phyloP scores from a whole-genome alignment of 2,888 invertebrate species.

The Polymixis flavicincta region DNA sequence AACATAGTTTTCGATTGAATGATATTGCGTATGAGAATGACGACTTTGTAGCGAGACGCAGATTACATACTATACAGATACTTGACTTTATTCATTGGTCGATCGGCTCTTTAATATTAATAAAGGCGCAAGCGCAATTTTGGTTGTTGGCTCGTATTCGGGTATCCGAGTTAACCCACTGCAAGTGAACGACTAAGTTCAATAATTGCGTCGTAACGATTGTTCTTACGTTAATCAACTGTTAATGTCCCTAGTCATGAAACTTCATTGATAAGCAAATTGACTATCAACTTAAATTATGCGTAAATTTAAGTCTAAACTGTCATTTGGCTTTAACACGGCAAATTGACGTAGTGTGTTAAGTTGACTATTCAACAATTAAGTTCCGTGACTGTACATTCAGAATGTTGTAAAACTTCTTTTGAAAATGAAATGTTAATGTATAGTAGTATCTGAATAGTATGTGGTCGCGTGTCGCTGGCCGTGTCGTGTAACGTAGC shows the following conservation, averaged over 20 bases:
- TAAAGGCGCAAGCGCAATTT: neutral
- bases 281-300: too few relatives aligned
- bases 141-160: neutral
- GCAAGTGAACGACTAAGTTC: neutral
- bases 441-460: constrained; percentile 20
- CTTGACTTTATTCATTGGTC: constrained; percentile 1
- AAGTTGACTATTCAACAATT: too few relatives aligned
- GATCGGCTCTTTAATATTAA: neutral
- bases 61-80: constrained; percentile 28
- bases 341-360: neutral
- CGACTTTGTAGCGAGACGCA: neutral
- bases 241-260: neutral
- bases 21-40: constrained; percentile 18
- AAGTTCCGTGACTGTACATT: too few relatives aligned
- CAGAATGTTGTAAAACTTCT: neutral
- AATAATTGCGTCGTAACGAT: neutral
- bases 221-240: neutral
- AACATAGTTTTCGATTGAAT: constrained; percentile 12
- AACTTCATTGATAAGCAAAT: constrained; percentile 2
- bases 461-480: neutral
- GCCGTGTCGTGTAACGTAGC: neutral
- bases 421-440: neutral
- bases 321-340: neutral
- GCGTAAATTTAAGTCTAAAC: neutral
- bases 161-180: neutral